A percentile compares a stretch with the other conserved stretches of the same genome.
These are phyloP conservation scores for Cladopsammia gracilis DNA, from an alignment of 64 coral and sea anemone genomes.

Conservation along the genomic window DNA sequence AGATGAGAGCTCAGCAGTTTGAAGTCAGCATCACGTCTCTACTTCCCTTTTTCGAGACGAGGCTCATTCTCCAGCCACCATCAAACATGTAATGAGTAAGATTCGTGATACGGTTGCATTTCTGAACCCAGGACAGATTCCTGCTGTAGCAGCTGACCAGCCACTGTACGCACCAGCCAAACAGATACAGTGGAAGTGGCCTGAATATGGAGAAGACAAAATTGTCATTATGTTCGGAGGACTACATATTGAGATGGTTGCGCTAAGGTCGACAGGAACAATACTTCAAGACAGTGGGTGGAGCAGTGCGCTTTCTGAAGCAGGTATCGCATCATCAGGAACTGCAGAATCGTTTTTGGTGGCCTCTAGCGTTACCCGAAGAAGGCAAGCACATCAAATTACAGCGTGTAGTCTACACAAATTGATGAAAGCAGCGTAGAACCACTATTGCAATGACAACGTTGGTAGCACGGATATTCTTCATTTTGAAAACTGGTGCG, in stretches of 20 bases:
- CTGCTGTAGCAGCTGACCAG: slow-evolving; percentile 59
- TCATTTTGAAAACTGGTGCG: slow-evolving; percentile 47
- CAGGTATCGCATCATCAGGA: slow-evolving; percentile 59
- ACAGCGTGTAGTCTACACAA: slow-evolving; percentile 12
- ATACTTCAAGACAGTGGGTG: slow-evolving; percentile 70
- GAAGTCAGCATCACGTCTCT: slow-evolving; percentile 14
- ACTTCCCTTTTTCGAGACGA: slow-evolving; percentile 50
- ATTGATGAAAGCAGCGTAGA: slow-evolving; percentile 43
- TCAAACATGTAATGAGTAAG: slow-evolving; percentile 49
- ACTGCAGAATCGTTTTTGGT: slow-evolving; percentile 55
- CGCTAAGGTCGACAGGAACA: slow-evolving; percentile 59
- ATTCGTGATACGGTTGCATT: slow-evolving; percentile 39
- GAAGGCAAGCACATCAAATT: slow-evolving; percentile 59
- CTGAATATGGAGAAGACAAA: slow-evolving; percentile 66
- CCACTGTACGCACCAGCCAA: slow-evolving; percentile 67
- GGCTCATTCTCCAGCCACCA: slow-evolving; percentile 63
- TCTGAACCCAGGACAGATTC: slow-evolving; percentile 57
- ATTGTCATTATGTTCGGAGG: slow-evolving; percentile 67
- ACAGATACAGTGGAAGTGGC: slow-evolving; percentile 58
- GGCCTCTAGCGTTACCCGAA: slow-evolving; percentile 56
- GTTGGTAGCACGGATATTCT: neutral
- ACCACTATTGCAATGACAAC: neutral
- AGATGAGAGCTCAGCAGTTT: slow-evolving; percentile 25
- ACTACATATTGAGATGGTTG: slow-evolving; percentile 54
- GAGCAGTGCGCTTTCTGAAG: slow-evolving; percentile 57